A percentile compares a stretch with the other conserved stretches of the same genome.
phyloP scores from a whole-genome alignment of 2,113 vertebrate genomes.

The Xenopus laevis region DNA sequence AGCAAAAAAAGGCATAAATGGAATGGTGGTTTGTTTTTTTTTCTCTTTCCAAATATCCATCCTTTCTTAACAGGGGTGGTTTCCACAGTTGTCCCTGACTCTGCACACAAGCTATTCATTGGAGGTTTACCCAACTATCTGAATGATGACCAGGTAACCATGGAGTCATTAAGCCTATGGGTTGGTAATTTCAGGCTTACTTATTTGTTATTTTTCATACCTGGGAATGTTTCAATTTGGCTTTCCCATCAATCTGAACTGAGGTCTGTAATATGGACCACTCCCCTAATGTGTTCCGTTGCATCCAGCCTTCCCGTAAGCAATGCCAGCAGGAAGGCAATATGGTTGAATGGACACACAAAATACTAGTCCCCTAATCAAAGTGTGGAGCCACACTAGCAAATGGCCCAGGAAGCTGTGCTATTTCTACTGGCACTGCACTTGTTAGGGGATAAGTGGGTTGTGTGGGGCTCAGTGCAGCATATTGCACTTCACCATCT shows the following conservation, averaged over 20 bases:
- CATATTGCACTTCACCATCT: constrained; percentile 14
- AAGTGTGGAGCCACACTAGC: not conserved
- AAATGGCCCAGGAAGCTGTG: not conserved
- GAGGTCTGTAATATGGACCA: constrained; percentile 13
- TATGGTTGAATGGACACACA: constrained; percentile 14
- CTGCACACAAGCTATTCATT: constrained; percentile 88
- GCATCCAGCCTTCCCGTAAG: not conserved
- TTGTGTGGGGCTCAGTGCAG: constrained; percentile 11
- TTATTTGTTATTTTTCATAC: constrained; percentile 38
- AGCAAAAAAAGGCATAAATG: too few species aligned
- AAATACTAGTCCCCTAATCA: not conserved
- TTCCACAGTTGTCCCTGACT: constrained; percentile 90
- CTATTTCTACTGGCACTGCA: constrained; percentile 7
- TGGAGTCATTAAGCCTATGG: constrained; percentile 35
- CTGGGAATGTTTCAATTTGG: constrained; percentile 23
- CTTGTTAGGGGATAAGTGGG: not conserved
- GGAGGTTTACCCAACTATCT: constrained; percentile 88
- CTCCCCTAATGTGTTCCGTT: not conserved
- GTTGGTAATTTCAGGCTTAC: constrained; percentile 39
- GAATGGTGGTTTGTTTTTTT: too few species aligned
- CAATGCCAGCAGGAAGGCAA: constrained; percentile 6
- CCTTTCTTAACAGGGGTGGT: constrained; percentile 73
- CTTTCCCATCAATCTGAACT: not conserved
- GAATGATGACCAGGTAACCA: constrained; percentile 85
- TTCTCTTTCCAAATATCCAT: constrained; percentile 7